Base-by-base conservation (phyloP, 2,888 invertebrate genomes). In the Hypselothyrea guttata region DNA sequence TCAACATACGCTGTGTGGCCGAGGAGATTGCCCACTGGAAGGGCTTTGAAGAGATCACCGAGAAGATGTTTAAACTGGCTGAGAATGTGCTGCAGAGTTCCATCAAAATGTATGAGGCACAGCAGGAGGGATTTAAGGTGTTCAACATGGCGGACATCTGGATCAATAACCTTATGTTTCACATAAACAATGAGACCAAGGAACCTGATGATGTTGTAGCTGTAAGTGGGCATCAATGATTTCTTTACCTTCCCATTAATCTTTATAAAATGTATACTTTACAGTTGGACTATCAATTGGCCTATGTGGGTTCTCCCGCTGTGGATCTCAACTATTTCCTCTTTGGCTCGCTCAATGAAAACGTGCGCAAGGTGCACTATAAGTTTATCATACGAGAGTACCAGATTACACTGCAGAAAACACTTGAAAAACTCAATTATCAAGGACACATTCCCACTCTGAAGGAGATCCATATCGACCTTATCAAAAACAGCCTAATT, bases 101-200 rank as follows among this genome's bases (percentile, higher is more conserved):
- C 0, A 48, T 88, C 0, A 61, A 78, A 11, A 84, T 89, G 84
- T 90, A 87, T 33, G 85, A 85, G 22, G 65, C 81, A 2, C 82
- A 88, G 35, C 68, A 70, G 2, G 61, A 79, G 5, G 76, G 74
- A 1, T 88, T 90, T 49, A 78, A 85, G 4, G 90, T 90, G 0
- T 86, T 90, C 4, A 89, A 89, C 65, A 58, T 89, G 58, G 84
- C 86, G 1, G 90, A 90, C 51, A 60, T 90, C 28, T 90, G 90
- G 90, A 84, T 88, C 28, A 87, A 89, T 55, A 90, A 90, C 61
- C 68, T 90, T 1, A 86, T 90, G 87, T 89, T 89, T 48, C 87
- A 87, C 35, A 56, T 85, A 8, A 71, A 89, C 61, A 84, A 87
- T 63, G 88, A 89, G 46, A 81, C 87, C 46, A 84, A 86, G 47